Base-by-base conservation (phyloP, 2,797 vertebrate genomes). In the Pelochelys cantorii region DNA sequence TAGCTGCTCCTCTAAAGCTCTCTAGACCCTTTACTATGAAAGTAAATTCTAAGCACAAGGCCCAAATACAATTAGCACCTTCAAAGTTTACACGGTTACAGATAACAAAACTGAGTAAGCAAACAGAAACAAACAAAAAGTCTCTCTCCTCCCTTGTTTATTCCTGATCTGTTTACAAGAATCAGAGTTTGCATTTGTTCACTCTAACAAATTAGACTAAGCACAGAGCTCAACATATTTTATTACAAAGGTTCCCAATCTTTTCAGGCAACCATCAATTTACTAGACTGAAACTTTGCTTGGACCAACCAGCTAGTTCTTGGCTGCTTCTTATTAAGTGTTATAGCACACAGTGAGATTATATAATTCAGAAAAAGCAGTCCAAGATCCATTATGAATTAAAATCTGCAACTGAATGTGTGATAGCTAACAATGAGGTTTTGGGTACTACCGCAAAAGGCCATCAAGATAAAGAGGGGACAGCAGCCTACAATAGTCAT, bases 391-490 rank as follows among this genome's bases (percentile, higher is more conserved):
- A 75, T 37, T 52, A 75, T 48, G 37, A 75, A 75, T 75, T 29
- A 1, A 0, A 84, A 23, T 42, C 48, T 11, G 79, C 37, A 23
- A 77, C 7, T 27, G 57, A 2, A 37, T 17, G 54, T 12, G 65
- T 59, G 48, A 52, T 3, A 3, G 9, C 12, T 53, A 81, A 48
- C 4, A 54, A 34, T 14, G 52, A 75, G 54, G 3, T 71, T 23
- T 20, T 10, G 27, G 57, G 18, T 42, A 12, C 12, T 15, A 42
- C 31, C 9, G 7, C 31, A 42, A 11, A 22, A 0, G 1, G 1
- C 31, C 37, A 9, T 25, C 17, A 18, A 53, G 17, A 37, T 65
- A 34, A 87, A 59, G 31, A 80, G 52, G 37, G 53, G 53, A 48
- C 53, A 54, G n/a, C 37, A 9, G 7, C 57, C 80, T 29, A 81